A percentile compares a stretch with the other conserved stretches of the same genome.
Conservation (phyloP, 1,140 invertebrate species). For the Aphaenogaster ashmeadi region DNA sequence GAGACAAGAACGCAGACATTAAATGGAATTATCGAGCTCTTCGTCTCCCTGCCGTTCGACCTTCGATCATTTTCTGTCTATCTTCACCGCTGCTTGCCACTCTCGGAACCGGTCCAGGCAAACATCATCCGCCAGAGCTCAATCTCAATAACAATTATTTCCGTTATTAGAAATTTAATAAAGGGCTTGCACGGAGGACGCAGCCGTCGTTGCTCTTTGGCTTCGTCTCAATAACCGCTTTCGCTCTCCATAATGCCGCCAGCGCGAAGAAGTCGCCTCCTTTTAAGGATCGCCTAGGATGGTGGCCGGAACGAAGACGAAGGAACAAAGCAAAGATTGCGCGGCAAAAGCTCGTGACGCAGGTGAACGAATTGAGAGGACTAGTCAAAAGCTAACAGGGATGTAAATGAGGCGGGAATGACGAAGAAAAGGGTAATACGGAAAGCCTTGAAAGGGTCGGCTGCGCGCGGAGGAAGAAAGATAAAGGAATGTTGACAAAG, state of each 20-base stretch:
- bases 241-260: slow-evolving; percentile 64
- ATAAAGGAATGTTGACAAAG: slow-evolving; percentile 24
- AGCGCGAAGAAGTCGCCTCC: slow-evolving; percentile 51
- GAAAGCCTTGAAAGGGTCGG: slow-evolving; percentile 18
- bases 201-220: slow-evolving; percentile 63
- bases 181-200: slow-evolving; percentile 68
- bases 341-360: slow-evolving; percentile 26
- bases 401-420: slow-evolving; percentile 58
- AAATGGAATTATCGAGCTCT: slow-evolving; percentile 76
- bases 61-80: slow-evolving; percentile 63
- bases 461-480: background rate
- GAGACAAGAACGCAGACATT: slow-evolving; percentile 68
- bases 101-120: slow-evolving; percentile 51
- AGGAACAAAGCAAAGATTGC: slow-evolving; percentile 40
- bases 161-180: slow-evolving; percentile 85
- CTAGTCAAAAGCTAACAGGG: slow-evolving; percentile 32
- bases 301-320: slow-evolving; percentile 13
- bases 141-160: slow-evolving; percentile 84
- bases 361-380: slow-evolving; percentile 41
- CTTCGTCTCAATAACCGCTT: slow-evolving; percentile 57
- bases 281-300: slow-evolving; percentile 2
- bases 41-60: slow-evolving; percentile 45
- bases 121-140: slow-evolving; percentile 68
- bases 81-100: slow-evolving; percentile 31
- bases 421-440: slow-evolving; percentile 49